Percentiles rank a stretch among this genome's conserved stretches.
These are phyloP conservation scores for Zygaena filipendulae DNA, from an alignment of 2,888 invertebrate species.

Conservation along the genomic window DNA sequence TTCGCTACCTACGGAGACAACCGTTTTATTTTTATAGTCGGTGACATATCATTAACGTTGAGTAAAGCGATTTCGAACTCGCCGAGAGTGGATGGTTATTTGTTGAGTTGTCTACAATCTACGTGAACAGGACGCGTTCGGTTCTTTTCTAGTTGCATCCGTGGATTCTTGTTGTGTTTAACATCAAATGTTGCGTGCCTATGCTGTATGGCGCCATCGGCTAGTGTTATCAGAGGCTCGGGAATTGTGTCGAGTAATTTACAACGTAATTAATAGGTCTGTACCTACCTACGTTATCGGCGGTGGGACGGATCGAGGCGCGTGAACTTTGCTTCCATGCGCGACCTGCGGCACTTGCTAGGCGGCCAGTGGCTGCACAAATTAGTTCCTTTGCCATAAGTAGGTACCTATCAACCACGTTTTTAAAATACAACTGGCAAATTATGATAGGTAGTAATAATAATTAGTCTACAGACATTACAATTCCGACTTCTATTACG, in stretches of 20 bases:
- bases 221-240: constrained; percentile 41
- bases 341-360: constrained; percentile 22
- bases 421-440: neutral
- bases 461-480: neutral
- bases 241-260: constrained; percentile 60
- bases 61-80: constrained; percentile 19
- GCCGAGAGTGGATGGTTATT: constrained; percentile 19
- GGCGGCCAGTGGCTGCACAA: too few species aligned
- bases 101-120: too few species aligned
- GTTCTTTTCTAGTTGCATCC: constrained; percentile 27
- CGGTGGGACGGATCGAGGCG: constrained; percentile 29
- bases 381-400: neutral
- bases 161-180: constrained; percentile 28
- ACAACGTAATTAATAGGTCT: constrained; percentile 63
- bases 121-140: constrained; percentile 13
- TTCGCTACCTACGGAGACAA: constrained; percentile 43
- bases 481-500: neutral
- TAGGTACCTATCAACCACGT: neutral
- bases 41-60: constrained; percentile 29
- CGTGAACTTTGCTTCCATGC: constrained; percentile 43
- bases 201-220: constrained; percentile 31
- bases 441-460: neutral
- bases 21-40: constrained; percentile 39
- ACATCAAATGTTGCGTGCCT: neutral
- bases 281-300: constrained; percentile 56